Conservation (phyloP, 2,113 vertebrate genomes). For the Tragelaphus scriptus region DNA sequence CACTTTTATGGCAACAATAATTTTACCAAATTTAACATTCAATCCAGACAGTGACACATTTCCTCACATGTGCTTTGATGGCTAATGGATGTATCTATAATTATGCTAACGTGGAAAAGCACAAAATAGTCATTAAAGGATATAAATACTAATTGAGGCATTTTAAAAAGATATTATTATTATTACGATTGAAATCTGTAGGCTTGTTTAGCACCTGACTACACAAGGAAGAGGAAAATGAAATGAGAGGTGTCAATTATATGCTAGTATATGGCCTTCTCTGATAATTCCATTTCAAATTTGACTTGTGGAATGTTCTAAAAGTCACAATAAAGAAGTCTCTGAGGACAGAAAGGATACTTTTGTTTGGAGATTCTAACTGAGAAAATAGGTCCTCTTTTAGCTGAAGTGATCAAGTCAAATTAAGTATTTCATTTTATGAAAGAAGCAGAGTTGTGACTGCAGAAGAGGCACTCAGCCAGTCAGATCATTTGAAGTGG, state of each 20-base stretch:
- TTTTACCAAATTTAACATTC: neutral
- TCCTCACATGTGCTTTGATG: neutral
- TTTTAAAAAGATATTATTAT: neutral
- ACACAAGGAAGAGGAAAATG: neutral
- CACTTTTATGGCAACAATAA: neutral
- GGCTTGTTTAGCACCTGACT: neutral
- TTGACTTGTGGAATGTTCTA: neutral
- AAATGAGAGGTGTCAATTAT: neutral
- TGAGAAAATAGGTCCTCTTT: neutral
- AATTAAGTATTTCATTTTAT: conserved; percentile 35
- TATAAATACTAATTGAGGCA: neutral
- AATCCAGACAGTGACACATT: neutral
- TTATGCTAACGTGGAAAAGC: neutral
- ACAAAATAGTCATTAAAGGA: neutral
- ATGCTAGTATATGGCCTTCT: neutral
- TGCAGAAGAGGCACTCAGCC: neutral
- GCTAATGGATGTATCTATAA: neutral
- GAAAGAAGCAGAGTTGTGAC: neutral
- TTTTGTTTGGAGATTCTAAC: neutral
- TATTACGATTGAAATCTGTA: neutral
- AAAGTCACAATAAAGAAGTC: neutral
- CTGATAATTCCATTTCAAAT: neutral
- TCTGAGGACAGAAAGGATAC: neutral
- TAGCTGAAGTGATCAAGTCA: neutral
- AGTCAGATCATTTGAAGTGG: neutral